phyloP scores from a whole-genome alignment of 2,113 vertebrate genomes.

The Aegotheles bennettii region DNA sequence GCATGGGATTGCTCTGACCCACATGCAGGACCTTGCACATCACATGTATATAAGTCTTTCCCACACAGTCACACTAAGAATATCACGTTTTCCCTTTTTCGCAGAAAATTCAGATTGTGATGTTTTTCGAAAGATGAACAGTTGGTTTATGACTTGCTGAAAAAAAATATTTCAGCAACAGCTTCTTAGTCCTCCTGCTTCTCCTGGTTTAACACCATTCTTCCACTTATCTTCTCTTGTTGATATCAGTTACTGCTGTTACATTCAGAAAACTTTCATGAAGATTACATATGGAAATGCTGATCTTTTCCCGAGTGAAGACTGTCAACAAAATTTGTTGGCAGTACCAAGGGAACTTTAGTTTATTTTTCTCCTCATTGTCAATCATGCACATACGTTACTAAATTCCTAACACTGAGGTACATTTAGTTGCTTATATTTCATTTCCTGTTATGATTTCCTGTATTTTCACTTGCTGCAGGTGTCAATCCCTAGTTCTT shows the following conservation, averaged over 20 bases:
- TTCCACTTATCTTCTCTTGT: not conserved
- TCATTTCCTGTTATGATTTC: not conserved
- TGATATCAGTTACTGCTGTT: not conserved
- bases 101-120: not conserved
- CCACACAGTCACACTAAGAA: not conserved
- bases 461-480: not conserved
- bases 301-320: not conserved
- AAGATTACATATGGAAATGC: not conserved
- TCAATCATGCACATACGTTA: not conserved
- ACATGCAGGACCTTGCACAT: too few species aligned
- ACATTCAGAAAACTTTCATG: not conserved
- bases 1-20: too few species aligned
- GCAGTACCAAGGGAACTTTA: not conserved
- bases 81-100: not conserved
- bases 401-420: not conserved
- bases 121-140: not conserved
- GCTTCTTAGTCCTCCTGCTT: not conserved
- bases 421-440: not conserved
- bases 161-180: not conserved
- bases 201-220: not conserved
- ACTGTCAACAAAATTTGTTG: not conserved
- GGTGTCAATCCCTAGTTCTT: not conserved
- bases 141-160: not conserved
- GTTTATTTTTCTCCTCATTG: not conserved
- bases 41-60: not conserved